Percentiles rank a stretch among this genome's conserved stretches.
These are phyloP conservation scores for Thecophora atra DNA, from an alignment of 2,888 invertebrate species.

Conservation along the genomic window DNA sequence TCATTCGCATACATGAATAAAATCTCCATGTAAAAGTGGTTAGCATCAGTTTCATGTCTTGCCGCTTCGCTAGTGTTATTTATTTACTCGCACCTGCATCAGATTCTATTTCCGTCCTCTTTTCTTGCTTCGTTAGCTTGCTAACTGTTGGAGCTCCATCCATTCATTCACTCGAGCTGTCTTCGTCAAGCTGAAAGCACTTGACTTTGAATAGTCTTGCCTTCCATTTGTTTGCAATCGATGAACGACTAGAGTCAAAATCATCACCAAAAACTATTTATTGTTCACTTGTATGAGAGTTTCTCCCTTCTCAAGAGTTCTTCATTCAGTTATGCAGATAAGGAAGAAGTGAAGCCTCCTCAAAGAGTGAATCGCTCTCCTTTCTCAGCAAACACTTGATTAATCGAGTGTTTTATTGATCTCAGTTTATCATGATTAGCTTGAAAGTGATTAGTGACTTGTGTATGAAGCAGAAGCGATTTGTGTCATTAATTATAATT, in stretches of 20 bases:
- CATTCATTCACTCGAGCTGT: not conserved
- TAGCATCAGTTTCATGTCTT: not conserved
- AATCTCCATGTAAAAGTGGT: conserved; percentile 45
- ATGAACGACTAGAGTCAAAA: not conserved
- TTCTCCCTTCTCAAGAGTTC: not conserved
- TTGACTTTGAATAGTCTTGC: not conserved
- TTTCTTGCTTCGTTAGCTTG: not conserved
- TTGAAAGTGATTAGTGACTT: no score
- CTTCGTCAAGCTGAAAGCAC: not conserved
- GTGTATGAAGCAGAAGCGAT: no score
- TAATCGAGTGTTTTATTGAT: no score
- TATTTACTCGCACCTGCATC: not conserved
- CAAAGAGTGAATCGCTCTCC: no score
- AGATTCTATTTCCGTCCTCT: not conserved
- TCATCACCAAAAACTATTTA: not conserved
- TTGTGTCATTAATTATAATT: no score
- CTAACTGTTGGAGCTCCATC: no score
- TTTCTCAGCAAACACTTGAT: no score
- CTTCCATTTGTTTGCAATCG: not conserved
- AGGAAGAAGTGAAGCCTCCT: no score
- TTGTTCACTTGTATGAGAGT: not conserved
- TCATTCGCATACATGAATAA: conserved; percentile 49
- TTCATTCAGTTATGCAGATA: not conserved
- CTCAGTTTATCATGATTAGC: no score
- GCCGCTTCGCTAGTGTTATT: not conserved